These are phyloP conservation scores for Ariopsis seemanni DNA, from an alignment of 2,113 vertebrate species.

Conservation along the genomic window DNA sequence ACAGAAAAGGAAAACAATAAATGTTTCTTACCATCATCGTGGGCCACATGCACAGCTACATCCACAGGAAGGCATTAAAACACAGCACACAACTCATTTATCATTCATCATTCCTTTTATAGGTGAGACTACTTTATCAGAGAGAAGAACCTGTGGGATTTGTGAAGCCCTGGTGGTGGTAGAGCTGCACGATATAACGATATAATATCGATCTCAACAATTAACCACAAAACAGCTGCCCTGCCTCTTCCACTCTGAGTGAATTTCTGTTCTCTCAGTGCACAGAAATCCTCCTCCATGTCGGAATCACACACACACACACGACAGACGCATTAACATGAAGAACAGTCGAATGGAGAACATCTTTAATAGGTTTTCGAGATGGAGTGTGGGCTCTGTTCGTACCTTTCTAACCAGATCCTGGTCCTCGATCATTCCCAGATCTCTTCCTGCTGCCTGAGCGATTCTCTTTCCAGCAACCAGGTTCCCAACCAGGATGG, in stretches of 20 bases:
- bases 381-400: background rate
- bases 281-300: background rate
- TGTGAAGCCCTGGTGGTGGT: no score
- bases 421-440: slow-evolving; percentile 94
- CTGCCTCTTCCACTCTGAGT: no score
- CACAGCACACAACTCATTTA: slow-evolving; percentile 44
- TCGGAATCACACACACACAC: background rate
- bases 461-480: slow-evolving; percentile 97
- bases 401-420: slow-evolving; percentile 91
- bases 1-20: background rate
- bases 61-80: slow-evolving; percentile 65
- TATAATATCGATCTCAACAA: background rate
- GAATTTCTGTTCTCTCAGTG: no score
- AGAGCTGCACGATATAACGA: background rate
- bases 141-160: background rate
- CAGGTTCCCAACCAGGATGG: slow-evolving; percentile 97
- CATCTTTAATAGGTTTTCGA: background rate
- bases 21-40: slow-evolving; percentile 79
- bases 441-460: slow-evolving; percentile 92
- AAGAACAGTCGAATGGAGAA: background rate
- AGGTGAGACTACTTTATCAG: background rate
- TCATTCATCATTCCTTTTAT: no score
- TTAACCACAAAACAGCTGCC: background rate
- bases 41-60: slow-evolving; percentile 81
- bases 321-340: background rate